A percentile compares a stretch with the other conserved stretches of the same genome.
These are phyloP conservation scores for Notiomystis cincta DNA, from an alignment of 2,113 vertebrate species.

Conservation along the genomic window DNA sequence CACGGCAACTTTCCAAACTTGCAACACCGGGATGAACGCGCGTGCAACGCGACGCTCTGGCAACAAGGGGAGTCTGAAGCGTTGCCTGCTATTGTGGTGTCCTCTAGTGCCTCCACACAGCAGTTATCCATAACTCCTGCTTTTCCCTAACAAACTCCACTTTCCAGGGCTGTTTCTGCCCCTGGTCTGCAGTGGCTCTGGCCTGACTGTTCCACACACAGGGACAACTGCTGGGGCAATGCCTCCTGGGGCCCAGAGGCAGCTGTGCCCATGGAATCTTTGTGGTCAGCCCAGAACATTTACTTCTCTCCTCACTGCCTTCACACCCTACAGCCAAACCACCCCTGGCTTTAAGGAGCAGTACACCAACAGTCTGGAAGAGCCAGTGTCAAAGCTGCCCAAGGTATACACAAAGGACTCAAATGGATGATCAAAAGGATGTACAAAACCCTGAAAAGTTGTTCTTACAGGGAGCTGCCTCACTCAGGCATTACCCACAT, in stretches of 20 bases:
- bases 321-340: not conserved
- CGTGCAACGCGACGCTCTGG: not conserved
- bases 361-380: not conserved
- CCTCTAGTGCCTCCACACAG: constrained; percentile 37
- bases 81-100: not conserved
- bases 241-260: not conserved
- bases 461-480: not conserved
- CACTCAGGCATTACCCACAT: not conserved
- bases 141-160: not conserved
- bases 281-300: not conserved
- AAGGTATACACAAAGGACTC: not conserved
- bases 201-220: not conserved
- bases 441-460: not conserved
- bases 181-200: not conserved
- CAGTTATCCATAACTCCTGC: not conserved
- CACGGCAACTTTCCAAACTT: constrained; percentile 1
- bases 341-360: not conserved
- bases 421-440: too few relatives aligned
- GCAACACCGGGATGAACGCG: not conserved
- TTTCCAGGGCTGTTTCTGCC: not conserved
- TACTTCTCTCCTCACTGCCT: not conserved
- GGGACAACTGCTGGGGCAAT: not conserved
- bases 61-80: not conserved
- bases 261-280: not conserved
- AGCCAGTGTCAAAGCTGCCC: not conserved